These are phyloP conservation scores for Drosophila helvetica DNA, from an alignment of 2,888 invertebrate species.

Conservation along the genomic window DNA sequence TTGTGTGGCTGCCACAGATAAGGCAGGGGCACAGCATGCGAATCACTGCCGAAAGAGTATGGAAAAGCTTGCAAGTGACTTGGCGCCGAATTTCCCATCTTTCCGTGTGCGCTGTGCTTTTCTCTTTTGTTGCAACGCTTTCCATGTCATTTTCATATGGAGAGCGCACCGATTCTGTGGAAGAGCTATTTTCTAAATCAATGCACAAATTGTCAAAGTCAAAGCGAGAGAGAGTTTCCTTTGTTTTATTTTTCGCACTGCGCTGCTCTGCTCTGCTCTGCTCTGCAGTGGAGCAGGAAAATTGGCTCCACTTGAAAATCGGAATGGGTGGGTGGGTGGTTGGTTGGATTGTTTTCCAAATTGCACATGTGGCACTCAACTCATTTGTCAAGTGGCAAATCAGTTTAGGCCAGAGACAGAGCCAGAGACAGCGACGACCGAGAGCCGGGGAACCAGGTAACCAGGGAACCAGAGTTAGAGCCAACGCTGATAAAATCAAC, in stretches of 20 bases:
- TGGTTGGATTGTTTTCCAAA: conserved; percentile 63
- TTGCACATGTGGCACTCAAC: conserved; percentile 76
- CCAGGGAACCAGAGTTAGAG: conserved; percentile 24
- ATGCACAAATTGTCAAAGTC: conserved; percentile 77
- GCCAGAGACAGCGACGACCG: conserved; percentile 15
- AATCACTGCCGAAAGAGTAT: not conserved
- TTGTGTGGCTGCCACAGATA: not conserved
- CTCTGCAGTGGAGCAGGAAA: conserved; percentile 44
- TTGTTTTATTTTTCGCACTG: conserved; percentile 34
- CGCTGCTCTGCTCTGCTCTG: conserved; percentile 26
- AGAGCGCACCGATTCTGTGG: conserved; percentile 62
- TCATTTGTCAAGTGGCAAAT: conserved; percentile 77
- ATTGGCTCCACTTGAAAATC: conserved; percentile 63
- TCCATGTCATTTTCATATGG: conserved; percentile 52
- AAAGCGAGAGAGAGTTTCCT: conserved; percentile 29
- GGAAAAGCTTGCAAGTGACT: not conserved
- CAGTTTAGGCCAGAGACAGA: conserved; percentile 56
- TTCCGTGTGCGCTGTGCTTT: conserved; percentile 37
- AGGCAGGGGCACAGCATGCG: no score
- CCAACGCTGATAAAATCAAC: conserved; percentile 61
- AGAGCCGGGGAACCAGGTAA: conserved; percentile 2
- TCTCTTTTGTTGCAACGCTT: conserved; percentile 52
- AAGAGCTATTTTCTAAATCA: conserved; percentile 73
- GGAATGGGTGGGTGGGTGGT: conserved; percentile 7
- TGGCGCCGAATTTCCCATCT: conserved; percentile 13